Evolutionary conservation across 1,140 invertebrate genomes (phyloP).

Genomic region (Drosophila murphyi): DNA sequence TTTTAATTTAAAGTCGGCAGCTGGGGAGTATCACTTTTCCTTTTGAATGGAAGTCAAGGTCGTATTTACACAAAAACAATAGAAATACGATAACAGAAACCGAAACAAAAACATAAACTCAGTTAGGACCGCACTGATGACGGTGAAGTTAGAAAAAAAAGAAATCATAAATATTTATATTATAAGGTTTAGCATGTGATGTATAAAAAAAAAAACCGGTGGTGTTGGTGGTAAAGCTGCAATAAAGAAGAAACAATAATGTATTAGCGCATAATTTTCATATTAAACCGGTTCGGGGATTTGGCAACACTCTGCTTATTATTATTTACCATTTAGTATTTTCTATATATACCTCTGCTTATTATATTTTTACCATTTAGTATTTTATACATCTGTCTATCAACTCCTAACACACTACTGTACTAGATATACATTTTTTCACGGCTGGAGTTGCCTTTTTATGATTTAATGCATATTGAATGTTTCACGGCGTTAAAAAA

Average conservation of each 20-base stretch:
- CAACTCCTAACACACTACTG: constrained; percentile 1
- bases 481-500: neutral
- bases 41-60: constrained; percentile 78
- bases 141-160: constrained; percentile 47
- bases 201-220: constrained; percentile 47
- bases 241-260: constrained; percentile 23
- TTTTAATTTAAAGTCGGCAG: constrained; percentile 38
- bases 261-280: constrained; percentile 54
- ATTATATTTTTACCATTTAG: constrained; percentile 14
- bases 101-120: constrained; percentile 41
- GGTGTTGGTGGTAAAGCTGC: constrained; percentile 16
- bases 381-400: constrained; percentile 18
- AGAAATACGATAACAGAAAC: constrained; percentile 32
- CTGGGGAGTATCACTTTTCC: constrained; percentile 66
- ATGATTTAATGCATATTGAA: constrained; percentile 30
- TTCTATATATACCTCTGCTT: neutral
- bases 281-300: constrained; percentile 62
- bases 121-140: constrained; percentile 10
- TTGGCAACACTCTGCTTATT: constrained; percentile 36
- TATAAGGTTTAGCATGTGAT: constrained; percentile 47
- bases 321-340: constrained; percentile 22
- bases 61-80: constrained; percentile 27
- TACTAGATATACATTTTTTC: constrained; percentile 39
- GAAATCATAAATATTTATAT: constrained; percentile 70
- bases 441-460: constrained; percentile 8